Conservation (phyloP, 2,888 invertebrate species). For the Nymphalis polychloros region DNA sequence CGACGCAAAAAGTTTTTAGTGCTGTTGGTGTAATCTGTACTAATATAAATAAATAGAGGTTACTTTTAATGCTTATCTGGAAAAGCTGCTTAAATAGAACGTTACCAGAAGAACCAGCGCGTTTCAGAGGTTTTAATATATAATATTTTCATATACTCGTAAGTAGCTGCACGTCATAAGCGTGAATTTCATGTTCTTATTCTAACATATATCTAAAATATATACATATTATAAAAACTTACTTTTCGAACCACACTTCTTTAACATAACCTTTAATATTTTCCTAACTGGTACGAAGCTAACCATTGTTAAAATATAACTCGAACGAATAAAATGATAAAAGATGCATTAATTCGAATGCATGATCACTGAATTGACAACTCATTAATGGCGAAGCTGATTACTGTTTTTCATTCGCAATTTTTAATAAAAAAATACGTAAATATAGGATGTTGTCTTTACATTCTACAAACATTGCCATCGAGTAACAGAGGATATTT, state of each 20-base stretch:
- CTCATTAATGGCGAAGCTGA: not conserved
- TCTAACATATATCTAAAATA: too few species aligned
- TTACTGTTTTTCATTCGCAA: not conserved
- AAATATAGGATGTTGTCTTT: not conserved
- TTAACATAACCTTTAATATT: conserved; percentile 4
- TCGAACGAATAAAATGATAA: not conserved
- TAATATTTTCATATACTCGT: too few species aligned
- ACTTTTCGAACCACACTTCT: conserved; percentile 2
- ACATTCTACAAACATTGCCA: not conserved
- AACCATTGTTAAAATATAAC: conserved; percentile 10
- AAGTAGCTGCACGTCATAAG: too few species aligned
- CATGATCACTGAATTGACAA: too few species aligned
- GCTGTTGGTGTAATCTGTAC: too few species aligned
- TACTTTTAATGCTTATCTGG: too few species aligned
- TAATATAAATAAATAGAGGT: too few species aligned
- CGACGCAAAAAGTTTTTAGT: too few species aligned
- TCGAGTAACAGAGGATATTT: not conserved
- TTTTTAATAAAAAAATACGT: not conserved
- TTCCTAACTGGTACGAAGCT: conserved; percentile 13
- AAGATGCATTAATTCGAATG: not conserved
- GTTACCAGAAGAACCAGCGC: too few species aligned
- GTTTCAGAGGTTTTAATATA: too few species aligned
- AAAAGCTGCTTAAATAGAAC: too few species aligned
- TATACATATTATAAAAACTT: not conserved
- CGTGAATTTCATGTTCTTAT: too few species aligned